phyloP scores from a whole-genome alignment of 2,797 vertebrate species.

The Petrocephalus sullivani region DNA sequence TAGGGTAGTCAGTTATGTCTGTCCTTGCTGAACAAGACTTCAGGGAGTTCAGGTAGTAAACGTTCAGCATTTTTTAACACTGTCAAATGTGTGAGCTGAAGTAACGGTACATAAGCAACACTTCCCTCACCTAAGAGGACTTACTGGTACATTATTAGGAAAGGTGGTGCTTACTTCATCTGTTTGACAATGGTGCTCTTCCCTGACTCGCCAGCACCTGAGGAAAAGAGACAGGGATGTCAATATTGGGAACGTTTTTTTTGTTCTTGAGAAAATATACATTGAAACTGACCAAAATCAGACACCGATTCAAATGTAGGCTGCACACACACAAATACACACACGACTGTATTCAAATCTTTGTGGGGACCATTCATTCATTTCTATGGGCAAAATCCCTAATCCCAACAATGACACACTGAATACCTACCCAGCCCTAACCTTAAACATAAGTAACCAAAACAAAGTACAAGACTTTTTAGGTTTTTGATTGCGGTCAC shows the following conservation, averaged over 20 bases:
- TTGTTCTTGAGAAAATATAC: not conserved
- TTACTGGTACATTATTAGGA: not conserved
- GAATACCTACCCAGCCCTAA: no score
- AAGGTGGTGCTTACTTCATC: slow-evolving; percentile 84
- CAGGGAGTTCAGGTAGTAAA: not conserved
- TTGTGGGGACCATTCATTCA: not conserved
- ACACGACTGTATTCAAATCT: not conserved
- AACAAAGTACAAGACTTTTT: no score
- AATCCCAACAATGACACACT: no score
- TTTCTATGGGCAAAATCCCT: not conserved
- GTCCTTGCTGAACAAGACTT: not conserved
- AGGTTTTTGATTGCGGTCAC: no score
- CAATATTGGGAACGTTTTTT: not conserved
- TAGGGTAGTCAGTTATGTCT: not conserved
- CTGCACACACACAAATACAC: not conserved
- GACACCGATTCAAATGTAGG: not conserved
- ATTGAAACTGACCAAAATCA: not conserved
- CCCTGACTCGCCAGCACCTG: slow-evolving; percentile 91
- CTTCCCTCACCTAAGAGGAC: not conserved
- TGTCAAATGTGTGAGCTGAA: not conserved
- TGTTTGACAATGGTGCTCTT: slow-evolving; percentile 99
- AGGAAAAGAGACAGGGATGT: slow-evolving; percentile 43
- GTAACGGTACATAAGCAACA: not conserved
- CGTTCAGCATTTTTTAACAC: not conserved
- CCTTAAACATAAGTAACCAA: no score